phyloP scores from a whole-genome alignment of 2,113 vertebrate genomes.

The Odobenus rosmarus region DNA sequence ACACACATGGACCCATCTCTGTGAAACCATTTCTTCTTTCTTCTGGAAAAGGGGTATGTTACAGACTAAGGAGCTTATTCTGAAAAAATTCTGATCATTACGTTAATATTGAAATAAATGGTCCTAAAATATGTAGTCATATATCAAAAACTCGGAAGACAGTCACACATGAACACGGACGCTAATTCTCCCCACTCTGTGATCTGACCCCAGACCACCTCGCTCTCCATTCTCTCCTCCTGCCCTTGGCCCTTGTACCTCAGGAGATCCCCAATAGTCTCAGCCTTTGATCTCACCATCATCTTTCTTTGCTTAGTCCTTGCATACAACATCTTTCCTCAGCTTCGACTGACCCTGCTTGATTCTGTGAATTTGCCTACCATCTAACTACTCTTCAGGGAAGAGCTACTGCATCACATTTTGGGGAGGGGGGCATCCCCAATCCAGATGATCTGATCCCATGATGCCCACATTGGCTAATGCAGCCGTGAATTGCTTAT shows the following conservation, averaged over 20 bases:
- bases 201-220: not conserved
- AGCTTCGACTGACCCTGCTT: not conserved
- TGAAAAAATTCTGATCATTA: not conserved
- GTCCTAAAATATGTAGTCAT: not conserved
- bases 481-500: not conserved
- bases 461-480: not conserved
- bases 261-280: not conserved
- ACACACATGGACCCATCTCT: not conserved
- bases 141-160: not conserved
- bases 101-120: not conserved
- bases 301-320: not conserved
- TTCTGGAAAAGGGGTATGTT: not conserved
- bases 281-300: not conserved
- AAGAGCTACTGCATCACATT: not conserved
- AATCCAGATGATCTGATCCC: not conserved
- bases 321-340: not conserved
- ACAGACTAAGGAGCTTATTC: not conserved
- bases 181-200: not conserved
- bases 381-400: not conserved
- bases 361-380: not conserved
- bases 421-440: not conserved
- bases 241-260: not conserved
- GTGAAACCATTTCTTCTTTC: not conserved
- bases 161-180: fast-evolving
- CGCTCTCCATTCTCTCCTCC: not conserved